Base-by-base conservation (phyloP, 2,797 vertebrate species). In the Helicolenus hilgendorfi region DNA sequence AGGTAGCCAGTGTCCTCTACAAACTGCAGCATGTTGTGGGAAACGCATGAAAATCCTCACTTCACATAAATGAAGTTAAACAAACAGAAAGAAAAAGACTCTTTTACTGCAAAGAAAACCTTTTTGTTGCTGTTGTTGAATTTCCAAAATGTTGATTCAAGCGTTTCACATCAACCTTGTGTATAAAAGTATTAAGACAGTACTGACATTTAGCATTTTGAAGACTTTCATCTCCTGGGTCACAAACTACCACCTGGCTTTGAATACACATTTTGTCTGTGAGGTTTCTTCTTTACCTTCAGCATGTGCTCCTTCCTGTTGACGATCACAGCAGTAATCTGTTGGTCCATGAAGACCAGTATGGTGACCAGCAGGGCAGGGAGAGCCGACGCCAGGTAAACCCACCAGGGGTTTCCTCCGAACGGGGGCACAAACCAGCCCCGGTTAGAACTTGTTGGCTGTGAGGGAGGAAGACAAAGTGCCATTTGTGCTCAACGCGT, bases 291-390 rank as follows among this genome's bases (percentile, higher is more conserved):
- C 4, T 11, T 38, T 81, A 99, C 99, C 98, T 99, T 99, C 33
- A 99, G 98, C 89, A 98, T 99, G 95, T 99, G 98, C 89, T 99
- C 99, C 92, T 99, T 99, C 95, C 99, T 98, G 96, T 99, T 99
- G 94, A 99, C 98, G 1, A 99, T 99, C 82, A 99, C 99, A 0
- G 98, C 99, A 0, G 99, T 99, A 88, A 99, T 99, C 93, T 99
- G 99, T 89, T 99, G 99, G 97, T 99, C 99, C 99, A 99, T 99
- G 92, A 99, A 99, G 89, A 99, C 97, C 91, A 99, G 97, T 73
- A 99, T 99, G 81, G 99, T 99, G 89, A 99, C 98, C 79, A 99
- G 97, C 77, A 99, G 96, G 0, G 99, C 99, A 1, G 99, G 99
- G 65, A 99, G 96, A 31, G 98, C 97, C 1, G 99, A 96, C 0